A percentile compares a stretch with the other conserved stretches of the same genome.
phyloP scores from a whole-genome alignment of 2,113 vertebrate species.

The Ageneiosus marmoratus region DNA sequence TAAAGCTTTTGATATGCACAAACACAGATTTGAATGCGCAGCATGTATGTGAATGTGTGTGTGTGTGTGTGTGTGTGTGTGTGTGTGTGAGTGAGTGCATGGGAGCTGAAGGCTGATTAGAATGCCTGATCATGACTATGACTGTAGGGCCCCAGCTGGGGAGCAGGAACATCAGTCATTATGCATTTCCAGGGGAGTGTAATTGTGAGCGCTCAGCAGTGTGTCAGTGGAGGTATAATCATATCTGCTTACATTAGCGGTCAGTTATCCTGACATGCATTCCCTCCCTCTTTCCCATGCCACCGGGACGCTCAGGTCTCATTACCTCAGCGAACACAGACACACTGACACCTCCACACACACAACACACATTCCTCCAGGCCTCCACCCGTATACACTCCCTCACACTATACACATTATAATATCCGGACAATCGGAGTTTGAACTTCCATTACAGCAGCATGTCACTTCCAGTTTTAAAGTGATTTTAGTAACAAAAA shows the following conservation, averaged over 20 bases:
- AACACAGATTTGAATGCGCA: slow-evolving; percentile 73
- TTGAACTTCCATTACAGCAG: neutral
- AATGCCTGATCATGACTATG: slow-evolving; percentile 76
- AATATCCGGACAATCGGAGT: neutral
- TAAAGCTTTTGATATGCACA: slow-evolving; percentile 75
- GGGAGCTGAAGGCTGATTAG: slow-evolving; percentile 75
- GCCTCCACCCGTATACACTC: neutral
- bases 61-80: slow-evolving; percentile 41
- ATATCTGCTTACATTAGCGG: slow-evolving; percentile 76
- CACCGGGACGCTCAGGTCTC: slow-evolving; percentile 67
- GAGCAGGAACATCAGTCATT: slow-evolving; percentile 77
- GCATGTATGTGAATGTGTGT: slow-evolving; percentile 44
- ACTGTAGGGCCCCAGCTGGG: slow-evolving; percentile 75
- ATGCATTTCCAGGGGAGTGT: slow-evolving; percentile 68
- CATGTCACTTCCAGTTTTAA: neutral
- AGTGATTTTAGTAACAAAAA: neutral
- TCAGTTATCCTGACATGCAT: slow-evolving; percentile 63
- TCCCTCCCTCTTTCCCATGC: slow-evolving; percentile 48
- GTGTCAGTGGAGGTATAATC: slow-evolving; percentile 76
- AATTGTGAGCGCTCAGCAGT: slow-evolving; percentile 67
- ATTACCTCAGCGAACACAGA: slow-evolving; percentile 69
- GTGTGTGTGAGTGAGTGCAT: slow-evolving; percentile 40
- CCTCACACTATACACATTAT: neutral
- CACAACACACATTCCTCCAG: slow-evolving; percentile 3
- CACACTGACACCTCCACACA: slow-evolving; percentile 35